These are phyloP conservation scores for Tetramorium alpestre DNA, from an alignment of 1,140 invertebrate genomes.

Conservation along the genomic window DNA sequence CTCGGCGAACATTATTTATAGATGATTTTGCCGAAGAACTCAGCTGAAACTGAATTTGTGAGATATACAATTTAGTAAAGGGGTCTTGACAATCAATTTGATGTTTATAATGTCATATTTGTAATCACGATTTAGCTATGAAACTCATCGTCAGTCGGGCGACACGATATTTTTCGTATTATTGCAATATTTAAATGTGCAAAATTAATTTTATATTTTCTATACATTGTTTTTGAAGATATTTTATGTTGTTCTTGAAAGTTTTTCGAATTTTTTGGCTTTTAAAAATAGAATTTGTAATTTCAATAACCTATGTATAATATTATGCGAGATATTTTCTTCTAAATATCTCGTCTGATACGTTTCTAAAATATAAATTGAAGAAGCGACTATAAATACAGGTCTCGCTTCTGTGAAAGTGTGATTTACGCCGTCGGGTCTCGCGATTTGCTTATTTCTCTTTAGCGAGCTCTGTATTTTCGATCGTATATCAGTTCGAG, in stretches of 20 bases:
- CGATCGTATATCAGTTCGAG: conserved; percentile 36
- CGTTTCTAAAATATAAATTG: neutral
- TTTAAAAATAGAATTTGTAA: neutral
- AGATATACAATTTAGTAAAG: neutral
- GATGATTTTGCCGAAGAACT: neutral
- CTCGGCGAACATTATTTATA: neutral
- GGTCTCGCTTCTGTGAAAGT: conserved; percentile 58
- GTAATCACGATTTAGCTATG: no score
- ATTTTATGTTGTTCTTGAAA: neutral
- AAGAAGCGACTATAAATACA: neutral
- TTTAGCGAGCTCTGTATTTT: conserved; percentile 5
- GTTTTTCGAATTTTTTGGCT: no score
- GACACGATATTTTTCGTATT: no score
- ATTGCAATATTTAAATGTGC: no score
- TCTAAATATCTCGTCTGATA: neutral
- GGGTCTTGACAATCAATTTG: neutral
- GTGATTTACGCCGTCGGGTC: conserved; percentile 52
- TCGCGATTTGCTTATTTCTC: conserved; percentile 62
- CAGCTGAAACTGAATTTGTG: neutral
- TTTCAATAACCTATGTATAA: neutral
- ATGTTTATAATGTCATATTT: neutral
- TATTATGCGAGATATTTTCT: neutral
- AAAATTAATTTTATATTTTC: neutral
- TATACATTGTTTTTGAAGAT: neutral
- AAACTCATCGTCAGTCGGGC: no score